These are phyloP conservation scores for Haplotaxodon microlepis DNA, from an alignment of 2,113 vertebrate genomes.

Conservation along the genomic window DNA sequence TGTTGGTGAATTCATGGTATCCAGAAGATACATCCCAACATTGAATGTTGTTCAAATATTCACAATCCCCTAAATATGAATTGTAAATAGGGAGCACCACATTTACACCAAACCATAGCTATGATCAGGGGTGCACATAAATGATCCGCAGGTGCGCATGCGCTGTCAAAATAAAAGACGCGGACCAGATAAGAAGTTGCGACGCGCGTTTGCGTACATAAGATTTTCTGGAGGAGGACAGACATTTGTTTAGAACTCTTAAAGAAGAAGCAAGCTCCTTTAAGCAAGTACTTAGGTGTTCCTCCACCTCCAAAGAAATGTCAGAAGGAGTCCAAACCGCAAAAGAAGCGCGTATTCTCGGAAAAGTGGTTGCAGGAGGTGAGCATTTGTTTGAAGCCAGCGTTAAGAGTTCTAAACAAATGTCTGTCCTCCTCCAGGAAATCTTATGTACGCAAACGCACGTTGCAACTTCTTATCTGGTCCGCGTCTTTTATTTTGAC, in stretches of 20 bases:
- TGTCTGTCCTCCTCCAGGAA: neutral
- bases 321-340: neutral
- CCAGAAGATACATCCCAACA: neutral
- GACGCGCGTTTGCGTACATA: no score
- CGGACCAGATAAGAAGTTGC: no score
- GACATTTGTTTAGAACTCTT: neutral
- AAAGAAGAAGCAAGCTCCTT: neutral
- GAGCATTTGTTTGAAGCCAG: neutral
- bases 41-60: neutral
- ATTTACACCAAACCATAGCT: neutral
- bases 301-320: neutral
- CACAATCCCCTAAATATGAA: neutral
- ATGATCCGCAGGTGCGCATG: no score
- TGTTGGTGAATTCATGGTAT: neutral
- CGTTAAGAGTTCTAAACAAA: neutral
- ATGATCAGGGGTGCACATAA: neutral
- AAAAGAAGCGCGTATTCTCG: fast-evolving
- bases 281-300: neutral
- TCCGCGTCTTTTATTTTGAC: fast-evolving
- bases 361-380: neutral
- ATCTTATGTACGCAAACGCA: fast-evolving
- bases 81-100: neutral
- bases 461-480: neutral
- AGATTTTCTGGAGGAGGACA: no score
- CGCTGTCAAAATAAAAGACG: no score